phyloP scores from a whole-genome alignment of 1,140 invertebrate genomes.

The Ridgeia piscesae region DNA sequence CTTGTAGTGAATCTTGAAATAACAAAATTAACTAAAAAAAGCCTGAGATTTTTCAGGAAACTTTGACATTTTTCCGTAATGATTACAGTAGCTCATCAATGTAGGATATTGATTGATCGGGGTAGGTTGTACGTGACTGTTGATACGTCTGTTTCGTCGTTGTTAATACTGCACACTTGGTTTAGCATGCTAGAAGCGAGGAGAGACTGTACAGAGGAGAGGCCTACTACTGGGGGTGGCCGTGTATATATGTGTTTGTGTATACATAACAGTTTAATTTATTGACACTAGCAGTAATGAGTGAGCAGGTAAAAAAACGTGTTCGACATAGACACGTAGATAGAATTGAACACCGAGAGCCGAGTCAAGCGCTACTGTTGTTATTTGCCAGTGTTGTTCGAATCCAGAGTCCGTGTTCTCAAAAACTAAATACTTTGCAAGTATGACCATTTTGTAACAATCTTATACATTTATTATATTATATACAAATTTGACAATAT shows the following conservation, averaged over 20 bases:
- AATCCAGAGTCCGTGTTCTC: neutral
- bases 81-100: no score
- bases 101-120: no score
- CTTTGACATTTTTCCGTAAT: no score
- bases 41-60: no score
- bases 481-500: no score
- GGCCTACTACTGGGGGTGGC: no score
- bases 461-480: no score
- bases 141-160: neutral
- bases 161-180: neutral
- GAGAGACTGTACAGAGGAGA: neutral
- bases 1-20: no score
- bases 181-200: neutral
- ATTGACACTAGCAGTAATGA: neutral
- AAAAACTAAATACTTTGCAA: neutral
- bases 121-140: neutral
- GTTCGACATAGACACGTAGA: neutral
- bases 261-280: slow-evolving; percentile 6
- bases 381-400: neutral
- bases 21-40: no score
- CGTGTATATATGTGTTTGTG: slow-evolving; percentile 1
- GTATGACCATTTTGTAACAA: neutral
- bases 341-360: neutral
- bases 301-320: neutral
- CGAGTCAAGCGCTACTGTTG: neutral